phyloP scores from a whole-genome alignment of 2,888 invertebrate genomes.

The Epinotia bilunana region DNA sequence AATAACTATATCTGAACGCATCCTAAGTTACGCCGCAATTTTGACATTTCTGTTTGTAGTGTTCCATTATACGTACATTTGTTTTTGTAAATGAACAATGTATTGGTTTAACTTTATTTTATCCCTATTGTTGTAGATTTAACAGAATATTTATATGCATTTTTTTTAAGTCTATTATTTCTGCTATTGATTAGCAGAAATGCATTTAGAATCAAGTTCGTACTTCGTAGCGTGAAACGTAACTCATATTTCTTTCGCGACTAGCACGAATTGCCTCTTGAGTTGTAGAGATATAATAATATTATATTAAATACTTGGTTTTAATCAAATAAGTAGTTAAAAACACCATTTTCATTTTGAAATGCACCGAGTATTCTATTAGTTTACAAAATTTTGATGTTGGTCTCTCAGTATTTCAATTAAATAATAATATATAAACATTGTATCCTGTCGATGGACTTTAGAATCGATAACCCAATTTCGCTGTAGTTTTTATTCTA shows the following conservation, averaged over 20 bases:
- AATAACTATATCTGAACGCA: constrained; percentile 24
- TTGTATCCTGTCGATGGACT: constrained; percentile 62
- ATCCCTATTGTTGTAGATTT: background rate
- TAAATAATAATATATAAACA: constrained; percentile 35
- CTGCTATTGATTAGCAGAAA: background rate
- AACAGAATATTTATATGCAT: background rate
- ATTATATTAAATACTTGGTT: constrained; percentile 25
- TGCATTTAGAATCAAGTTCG: background rate
- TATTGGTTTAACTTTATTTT: too few relatives aligned
- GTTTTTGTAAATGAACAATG: background rate
- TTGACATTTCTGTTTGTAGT: constrained; percentile 11
- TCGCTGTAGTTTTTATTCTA: constrained; percentile 46
- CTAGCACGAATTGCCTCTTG: constrained; percentile 31
- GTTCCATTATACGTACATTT: constrained; percentile 5
- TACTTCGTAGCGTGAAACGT: constrained; percentile 23
- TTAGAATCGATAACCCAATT: constrained; percentile 80
- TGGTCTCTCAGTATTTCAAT: constrained; percentile 16
- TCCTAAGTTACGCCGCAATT: background rate
- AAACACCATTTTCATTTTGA: background rate
- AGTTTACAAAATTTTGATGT: constrained; percentile 24
- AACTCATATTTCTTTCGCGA: constrained; percentile 32
- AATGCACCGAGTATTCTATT: constrained; percentile 7
- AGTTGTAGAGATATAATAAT: constrained; percentile 1
- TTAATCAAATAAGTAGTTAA: constrained; percentile 30
- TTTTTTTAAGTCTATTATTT: background rate